Percentiles rank a stretch among this genome's conserved stretches.
Evolutionary conservation across 2,113 vertebrate genomes (phyloP).

Genomic region (Festucalex cinctus): DNA sequence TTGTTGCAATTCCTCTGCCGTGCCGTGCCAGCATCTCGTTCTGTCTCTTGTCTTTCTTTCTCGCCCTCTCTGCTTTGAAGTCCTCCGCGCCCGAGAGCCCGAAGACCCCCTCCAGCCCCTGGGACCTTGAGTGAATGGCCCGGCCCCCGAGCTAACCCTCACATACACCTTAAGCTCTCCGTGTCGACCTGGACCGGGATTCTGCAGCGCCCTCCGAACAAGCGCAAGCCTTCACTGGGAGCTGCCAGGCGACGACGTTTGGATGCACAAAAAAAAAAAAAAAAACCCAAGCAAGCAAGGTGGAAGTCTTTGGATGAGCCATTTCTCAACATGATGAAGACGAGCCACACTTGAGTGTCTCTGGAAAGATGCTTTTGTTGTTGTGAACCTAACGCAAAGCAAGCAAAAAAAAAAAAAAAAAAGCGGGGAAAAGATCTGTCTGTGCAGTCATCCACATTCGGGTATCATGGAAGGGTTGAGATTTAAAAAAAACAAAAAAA

Average conservation of each 20-base stretch:
- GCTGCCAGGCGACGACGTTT: slow-evolving; percentile 38
- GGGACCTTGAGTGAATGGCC: slow-evolving; percentile 76
- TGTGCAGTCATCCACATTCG: neutral
- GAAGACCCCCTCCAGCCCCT: slow-evolving; percentile 71
- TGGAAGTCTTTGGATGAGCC: slow-evolving; percentile 61
- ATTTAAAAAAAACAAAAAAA: too few relatives aligned
- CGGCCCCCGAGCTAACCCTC: slow-evolving; percentile 49
- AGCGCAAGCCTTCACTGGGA: slow-evolving; percentile 34
- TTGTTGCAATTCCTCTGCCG: slow-evolving; percentile 57
- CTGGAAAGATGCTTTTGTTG: slow-evolving; percentile 20
- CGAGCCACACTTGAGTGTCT: slow-evolving; percentile 28
- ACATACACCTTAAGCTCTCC: slow-evolving; percentile 43
- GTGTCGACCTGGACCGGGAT: slow-evolving; percentile 41
- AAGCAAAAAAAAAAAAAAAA: slow-evolving; percentile 4
- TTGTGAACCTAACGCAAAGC: slow-evolving; percentile 29
- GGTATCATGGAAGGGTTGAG: neutral
- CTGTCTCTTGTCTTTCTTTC: slow-evolving; percentile 73
- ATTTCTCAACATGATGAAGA: slow-evolving; percentile 45
- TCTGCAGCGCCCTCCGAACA: slow-evolving; percentile 36
- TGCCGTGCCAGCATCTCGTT: slow-evolving; percentile 70
- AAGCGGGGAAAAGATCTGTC: neutral
- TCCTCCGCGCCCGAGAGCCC: slow-evolving; percentile 75
- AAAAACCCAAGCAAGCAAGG: too few relatives aligned
- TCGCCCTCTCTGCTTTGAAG: slow-evolving; percentile 74
- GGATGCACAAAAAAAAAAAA: too few relatives aligned